Base-by-base conservation (phyloP, 2,888 invertebrate genomes). In the Drosophila birchii region DNA sequence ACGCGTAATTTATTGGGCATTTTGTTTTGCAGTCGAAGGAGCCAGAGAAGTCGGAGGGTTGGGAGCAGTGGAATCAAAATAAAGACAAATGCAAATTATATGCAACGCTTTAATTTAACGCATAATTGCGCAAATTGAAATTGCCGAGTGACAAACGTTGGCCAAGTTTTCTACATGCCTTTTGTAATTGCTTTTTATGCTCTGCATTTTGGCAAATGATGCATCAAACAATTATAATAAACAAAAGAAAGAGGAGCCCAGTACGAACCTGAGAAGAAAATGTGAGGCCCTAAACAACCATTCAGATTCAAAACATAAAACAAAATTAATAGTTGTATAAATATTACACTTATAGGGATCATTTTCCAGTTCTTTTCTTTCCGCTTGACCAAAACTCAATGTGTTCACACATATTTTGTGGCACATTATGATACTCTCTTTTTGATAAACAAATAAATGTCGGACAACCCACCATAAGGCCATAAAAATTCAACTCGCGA, bases 21-120 rank as follows among this genome's bases (percentile, higher is more conserved):
- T 86, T 86, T 84, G 83, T 80, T 62, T 44, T 14, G 32, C 51
- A 12, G 47, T 29, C 18, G 34, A 14, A 43, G 43, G 55, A 51
- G 59, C 55, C 26, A 26, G 29, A 29, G 7, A 29, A 3, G 29
- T 29, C 43, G 47, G 36, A 53, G 55, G 67, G 67, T 64, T 34
- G 16, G 20, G 41, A 2, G 66, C 36, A n/a, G 34, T 34, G 29
- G 57, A 71, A 80, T 78, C 78, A 86, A 78, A 82, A 80, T 82
- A 75, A 85, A 82, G 76, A 64, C 67, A 70, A 67, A 66, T 67
- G 66, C 72, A 86, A 86, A 86, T 86, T 86, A 84, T 76, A 82
- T 88, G 89, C 80, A 79, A 66, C 83, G 83, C 82, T 90, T 90
- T 90, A 90, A 90, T 90, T 90, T 90, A 89, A 86, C 79, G 89